Conservation (phyloP, 2,113 vertebrate genomes). For the Uria lomvia region DNA sequence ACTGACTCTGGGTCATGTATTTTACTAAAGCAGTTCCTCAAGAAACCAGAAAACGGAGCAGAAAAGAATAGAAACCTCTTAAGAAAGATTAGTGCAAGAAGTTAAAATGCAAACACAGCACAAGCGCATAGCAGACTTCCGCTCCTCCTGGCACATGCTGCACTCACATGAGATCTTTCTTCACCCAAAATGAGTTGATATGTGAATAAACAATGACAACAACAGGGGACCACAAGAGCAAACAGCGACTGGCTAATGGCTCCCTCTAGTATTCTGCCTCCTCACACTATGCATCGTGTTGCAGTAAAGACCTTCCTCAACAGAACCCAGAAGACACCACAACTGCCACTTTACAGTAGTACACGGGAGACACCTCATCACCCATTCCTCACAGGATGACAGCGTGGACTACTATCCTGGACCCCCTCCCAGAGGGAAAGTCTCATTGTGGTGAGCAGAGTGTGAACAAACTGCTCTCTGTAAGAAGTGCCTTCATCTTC, state of each 20-base stretch:
- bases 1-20: not conserved
- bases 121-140: not conserved
- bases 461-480: not conserved
- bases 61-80: conserved; percentile 7
- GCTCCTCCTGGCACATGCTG: not conserved
- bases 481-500: not conserved
- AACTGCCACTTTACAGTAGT: not conserved
- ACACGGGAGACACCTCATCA: not conserved
- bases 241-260: not conserved
- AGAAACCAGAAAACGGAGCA: not conserved
- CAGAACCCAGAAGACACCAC: not conserved
- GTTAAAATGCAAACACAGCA: not conserved
- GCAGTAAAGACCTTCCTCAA: not conserved
- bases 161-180: not conserved
- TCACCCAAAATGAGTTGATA: conserved; percentile 5
- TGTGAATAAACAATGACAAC: not conserved
- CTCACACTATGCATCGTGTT: not conserved
- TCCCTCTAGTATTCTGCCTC: not conserved
- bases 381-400: not conserved
- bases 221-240: not conserved
- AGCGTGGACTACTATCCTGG: not conserved
- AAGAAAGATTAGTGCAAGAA: not conserved
- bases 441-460: not conserved
- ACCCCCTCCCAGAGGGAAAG: not conserved
- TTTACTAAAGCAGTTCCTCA: not conserved